Evolutionary conservation across 2,888 invertebrate species (phyloP).

Genomic region (Dryobotodes eremita): DNA sequence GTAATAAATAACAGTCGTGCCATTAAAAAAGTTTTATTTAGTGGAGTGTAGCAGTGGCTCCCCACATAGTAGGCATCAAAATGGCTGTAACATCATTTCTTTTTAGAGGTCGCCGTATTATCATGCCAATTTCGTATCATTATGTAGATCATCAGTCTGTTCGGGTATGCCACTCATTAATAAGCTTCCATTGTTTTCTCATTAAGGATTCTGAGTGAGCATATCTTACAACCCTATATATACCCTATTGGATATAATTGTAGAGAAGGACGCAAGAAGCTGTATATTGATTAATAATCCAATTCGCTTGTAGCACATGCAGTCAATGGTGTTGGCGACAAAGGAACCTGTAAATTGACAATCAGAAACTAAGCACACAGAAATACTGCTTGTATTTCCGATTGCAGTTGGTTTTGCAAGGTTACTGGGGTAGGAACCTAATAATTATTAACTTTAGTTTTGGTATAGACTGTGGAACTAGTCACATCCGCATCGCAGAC

Average conservation of each 20-base stretch:
- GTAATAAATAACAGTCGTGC: neutral
- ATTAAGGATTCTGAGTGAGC: slow-evolving; percentile 34
- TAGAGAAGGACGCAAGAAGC: slow-evolving; percentile 13
- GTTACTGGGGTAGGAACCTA: neutral
- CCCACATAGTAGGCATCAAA: neutral
- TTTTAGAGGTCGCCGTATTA: neutral
- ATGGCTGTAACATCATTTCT: neutral
- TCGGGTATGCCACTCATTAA: slow-evolving; percentile 10
- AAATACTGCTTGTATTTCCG: neutral
- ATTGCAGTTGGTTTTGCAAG: neutral
- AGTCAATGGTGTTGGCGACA: neutral
- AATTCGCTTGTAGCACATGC: slow-evolving; percentile 8
- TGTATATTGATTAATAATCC: slow-evolving; percentile 36
- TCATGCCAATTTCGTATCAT: slow-evolving; percentile 1
- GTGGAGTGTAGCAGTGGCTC: neutral
- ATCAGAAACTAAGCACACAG: slow-evolving; percentile 2
- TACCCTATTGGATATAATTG: slow-evolving; percentile 22
- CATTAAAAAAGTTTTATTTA: neutral
- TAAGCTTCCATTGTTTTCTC: slow-evolving; percentile 37
- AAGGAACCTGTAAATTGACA: slow-evolving; percentile 3
- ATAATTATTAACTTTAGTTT: neutral
- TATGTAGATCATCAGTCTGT: slow-evolving; percentile 19
- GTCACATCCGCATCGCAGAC: neutral
- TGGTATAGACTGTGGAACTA: neutral
- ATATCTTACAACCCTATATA: neutral